Evolutionary conservation across 2,797 vertebrate species (phyloP).

Genomic region (Macropus fuliginosus): DNA sequence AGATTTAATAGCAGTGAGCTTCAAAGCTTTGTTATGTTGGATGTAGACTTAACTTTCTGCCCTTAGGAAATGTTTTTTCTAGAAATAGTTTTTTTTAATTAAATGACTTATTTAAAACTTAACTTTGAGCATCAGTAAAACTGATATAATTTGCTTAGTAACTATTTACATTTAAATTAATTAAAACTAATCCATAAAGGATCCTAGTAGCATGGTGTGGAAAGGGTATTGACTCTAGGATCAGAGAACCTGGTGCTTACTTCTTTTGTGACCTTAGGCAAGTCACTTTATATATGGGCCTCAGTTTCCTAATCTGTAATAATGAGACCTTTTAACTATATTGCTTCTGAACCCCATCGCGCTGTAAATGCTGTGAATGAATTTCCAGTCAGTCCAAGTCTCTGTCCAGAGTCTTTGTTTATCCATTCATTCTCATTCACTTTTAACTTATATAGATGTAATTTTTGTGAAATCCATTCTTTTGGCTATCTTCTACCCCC

Average conservation of each 20-base stretch:
- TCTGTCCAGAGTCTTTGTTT: neutral
- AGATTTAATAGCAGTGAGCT: constrained; percentile 15
- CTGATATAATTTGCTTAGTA: neutral
- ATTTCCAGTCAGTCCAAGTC: neutral
- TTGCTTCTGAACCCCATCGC: too few relatives aligned
- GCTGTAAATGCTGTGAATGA: neutral
- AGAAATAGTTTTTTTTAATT: neutral
- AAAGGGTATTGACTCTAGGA: too few relatives aligned
- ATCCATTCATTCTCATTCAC: neutral
- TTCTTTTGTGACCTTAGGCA: neutral
- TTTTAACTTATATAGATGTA: too few relatives aligned
- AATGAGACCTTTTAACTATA: neutral
- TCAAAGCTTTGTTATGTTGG: neutral
- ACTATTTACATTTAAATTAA: neutral
- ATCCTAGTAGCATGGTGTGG: too few relatives aligned
- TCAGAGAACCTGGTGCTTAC: too few relatives aligned
- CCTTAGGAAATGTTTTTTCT: neutral
- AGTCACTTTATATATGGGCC: neutral
- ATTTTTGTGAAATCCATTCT: neutral
- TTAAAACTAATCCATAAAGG: neutral
- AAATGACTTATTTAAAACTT: neutral
- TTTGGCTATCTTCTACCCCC: neutral
- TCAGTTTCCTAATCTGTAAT: neutral
- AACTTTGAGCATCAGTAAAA: neutral
- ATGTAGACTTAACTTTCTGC: neutral